These are phyloP conservation scores for Drosophila kambysellisi DNA, from an alignment of 2,888 invertebrate species.

Conservation along the genomic window DNA sequence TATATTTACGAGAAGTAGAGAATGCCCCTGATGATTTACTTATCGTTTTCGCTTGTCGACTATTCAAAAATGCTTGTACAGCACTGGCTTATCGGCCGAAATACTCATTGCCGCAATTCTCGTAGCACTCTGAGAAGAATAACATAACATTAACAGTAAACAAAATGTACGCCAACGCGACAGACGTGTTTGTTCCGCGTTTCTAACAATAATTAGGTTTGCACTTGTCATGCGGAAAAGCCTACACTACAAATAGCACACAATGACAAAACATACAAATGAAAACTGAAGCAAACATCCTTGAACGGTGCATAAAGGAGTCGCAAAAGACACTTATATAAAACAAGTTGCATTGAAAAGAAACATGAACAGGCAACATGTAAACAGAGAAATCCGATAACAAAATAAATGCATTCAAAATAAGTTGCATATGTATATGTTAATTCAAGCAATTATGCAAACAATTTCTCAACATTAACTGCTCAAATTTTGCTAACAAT, in stretches of 20 bases:
- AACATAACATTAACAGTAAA: constrained; percentile 50
- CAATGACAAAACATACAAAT: constrained; percentile 20
- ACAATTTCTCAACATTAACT: constrained; percentile 27
- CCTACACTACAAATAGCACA: constrained; percentile 30
- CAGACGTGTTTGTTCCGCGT: constrained; percentile 35
- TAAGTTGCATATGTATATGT: constrained; percentile 24
- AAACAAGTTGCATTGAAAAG: constrained; percentile 25
- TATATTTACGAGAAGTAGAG: not conserved
- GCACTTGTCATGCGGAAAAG: constrained; percentile 14
- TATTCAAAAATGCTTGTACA: not conserved
- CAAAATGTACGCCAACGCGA: constrained; percentile 44
- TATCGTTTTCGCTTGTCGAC: not conserved
- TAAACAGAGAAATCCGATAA: constrained; percentile 12
- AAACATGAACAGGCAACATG: constrained; percentile 22
- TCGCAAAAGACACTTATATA: constrained; percentile 16
- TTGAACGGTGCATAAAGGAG: constrained; percentile 3
- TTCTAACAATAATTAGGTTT: constrained; percentile 1
- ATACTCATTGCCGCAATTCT: constrained; percentile 26
- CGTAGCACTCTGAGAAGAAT: constrained; percentile 12
- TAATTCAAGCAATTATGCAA: constrained; percentile 42
- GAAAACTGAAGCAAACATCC: constrained; percentile 10
- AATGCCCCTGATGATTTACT: not conserved
- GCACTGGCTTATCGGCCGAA: constrained; percentile 22
- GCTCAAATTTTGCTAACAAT: not conserved
- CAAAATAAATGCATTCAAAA: constrained; percentile 35